Evolutionary conservation across 2,888 invertebrate genomes (phyloP).

Genomic region (Salticus scenicus): DNA sequence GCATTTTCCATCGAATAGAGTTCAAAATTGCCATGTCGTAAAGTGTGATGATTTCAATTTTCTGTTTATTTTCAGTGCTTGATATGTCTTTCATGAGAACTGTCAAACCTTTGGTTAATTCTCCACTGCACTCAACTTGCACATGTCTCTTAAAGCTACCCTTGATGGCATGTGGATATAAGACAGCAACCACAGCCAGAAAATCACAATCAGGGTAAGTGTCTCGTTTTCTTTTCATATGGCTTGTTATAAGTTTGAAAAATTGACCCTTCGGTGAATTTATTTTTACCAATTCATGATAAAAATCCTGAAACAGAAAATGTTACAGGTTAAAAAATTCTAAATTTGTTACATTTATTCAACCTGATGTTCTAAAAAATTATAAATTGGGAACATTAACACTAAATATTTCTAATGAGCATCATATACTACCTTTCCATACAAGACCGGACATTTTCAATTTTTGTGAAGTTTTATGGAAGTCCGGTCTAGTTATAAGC

Average conservation of each 20-base stretch:
- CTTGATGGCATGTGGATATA: constrained; percentile 36
- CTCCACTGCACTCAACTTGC: constrained; percentile 32
- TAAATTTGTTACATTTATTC: too few species aligned
- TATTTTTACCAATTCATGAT: not conserved
- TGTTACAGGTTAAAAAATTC: too few species aligned
- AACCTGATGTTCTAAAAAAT: too few species aligned
- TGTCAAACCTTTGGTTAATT: constrained; percentile 5
- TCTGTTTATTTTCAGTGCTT: not conserved
- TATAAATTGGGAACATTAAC: too few species aligned
- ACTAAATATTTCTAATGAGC: too few species aligned
- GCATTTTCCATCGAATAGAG: not conserved
- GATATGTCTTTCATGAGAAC: not conserved
- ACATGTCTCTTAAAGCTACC: not conserved
- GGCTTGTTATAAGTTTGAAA: not conserved
- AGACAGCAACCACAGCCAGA: constrained; percentile 30
- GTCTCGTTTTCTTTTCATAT: too few species aligned
- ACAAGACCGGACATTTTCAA: too few species aligned
- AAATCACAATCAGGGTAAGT: constrained; percentile 60
- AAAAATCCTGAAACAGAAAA: not conserved
- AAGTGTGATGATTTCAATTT: not conserved
- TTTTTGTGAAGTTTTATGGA: too few species aligned
- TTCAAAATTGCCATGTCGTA: not conserved
- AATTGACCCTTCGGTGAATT: not conserved
- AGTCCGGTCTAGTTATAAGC: too few species aligned
- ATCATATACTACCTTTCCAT: too few species aligned